phyloP scores from a whole-genome alignment of 2,888 invertebrate species.

The Boloria euphrosyne region DNA sequence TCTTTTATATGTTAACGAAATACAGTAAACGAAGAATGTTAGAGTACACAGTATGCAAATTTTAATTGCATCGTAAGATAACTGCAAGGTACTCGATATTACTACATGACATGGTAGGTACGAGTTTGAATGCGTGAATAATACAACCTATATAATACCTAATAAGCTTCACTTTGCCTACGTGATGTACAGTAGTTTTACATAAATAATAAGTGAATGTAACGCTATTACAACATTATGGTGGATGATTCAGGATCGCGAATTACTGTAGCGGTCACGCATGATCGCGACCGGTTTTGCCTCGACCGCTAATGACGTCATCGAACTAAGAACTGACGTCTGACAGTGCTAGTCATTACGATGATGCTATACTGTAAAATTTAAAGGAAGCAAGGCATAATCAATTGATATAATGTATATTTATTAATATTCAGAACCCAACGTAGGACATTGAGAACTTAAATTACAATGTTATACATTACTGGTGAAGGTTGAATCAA shows the following conservation, averaged over 20 bases:
- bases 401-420: background rate
- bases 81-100: no score
- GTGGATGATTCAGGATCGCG: conserved; percentile 65
- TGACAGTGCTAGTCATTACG: conserved; percentile 12
- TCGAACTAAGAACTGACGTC: conserved; percentile 30
- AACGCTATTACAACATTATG: conserved; percentile 46
- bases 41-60: no score
- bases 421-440: background rate
- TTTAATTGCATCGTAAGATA: no score
- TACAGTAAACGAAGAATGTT: no score
- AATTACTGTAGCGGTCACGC: conserved; percentile 70
- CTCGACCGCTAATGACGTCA: conserved; percentile 65
- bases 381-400: background rate
- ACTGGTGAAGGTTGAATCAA: conserved; percentile 33
- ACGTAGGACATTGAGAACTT: conserved; percentile 11
- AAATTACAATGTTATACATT: conserved; percentile 20
- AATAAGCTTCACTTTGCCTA: no score
- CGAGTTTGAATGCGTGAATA: no score
- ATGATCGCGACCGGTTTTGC: conserved; percentile 74
- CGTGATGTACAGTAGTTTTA: background rate
- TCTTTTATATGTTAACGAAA: no score
- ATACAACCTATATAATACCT: no score
- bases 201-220: background rate
- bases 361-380: conserved; percentile 1
- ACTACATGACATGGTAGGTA: no score